Percentiles rank a stretch among this genome's conserved stretches.
Evolutionary conservation across 2,113 vertebrate species (phyloP).

Genomic region (Parotia lawesii): DNA sequence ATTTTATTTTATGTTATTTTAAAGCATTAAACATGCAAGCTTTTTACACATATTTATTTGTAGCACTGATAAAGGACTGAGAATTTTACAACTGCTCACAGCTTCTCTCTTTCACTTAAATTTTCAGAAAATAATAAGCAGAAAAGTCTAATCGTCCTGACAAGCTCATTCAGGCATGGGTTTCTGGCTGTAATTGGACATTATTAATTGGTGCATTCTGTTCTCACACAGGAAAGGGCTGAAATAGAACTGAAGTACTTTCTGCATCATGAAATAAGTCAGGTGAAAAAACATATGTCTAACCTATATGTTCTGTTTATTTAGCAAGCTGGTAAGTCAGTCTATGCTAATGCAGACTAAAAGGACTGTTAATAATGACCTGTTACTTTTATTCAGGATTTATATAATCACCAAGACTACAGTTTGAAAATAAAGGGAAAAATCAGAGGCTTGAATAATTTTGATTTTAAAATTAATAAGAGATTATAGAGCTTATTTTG

Average conservation of each 20-base stretch:
- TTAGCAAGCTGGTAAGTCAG: background rate
- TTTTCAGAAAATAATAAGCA: slow-evolving; percentile 46
- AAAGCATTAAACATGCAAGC: background rate
- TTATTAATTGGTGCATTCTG: slow-evolving; percentile 23
- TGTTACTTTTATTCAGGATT: background rate
- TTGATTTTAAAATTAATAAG: background rate
- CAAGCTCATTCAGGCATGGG: background rate
- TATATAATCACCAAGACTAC: background rate
- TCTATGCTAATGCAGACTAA: background rate
- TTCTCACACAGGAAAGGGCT: slow-evolving; percentile 1
- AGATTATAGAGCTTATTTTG: background rate
- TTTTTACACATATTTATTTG: background rate
- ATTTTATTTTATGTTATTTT: background rate
- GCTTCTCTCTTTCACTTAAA: slow-evolving; percentile 21
- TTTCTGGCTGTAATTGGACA: slow-evolving; percentile 20
- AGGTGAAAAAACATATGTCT: background rate
- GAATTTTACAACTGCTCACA: slow-evolving; percentile 1
- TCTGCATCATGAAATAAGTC: background rate
- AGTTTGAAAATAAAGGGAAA: background rate
- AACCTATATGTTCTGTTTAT: background rate
- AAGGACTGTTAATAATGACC: background rate
- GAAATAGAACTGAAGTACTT: background rate
- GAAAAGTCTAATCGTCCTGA: slow-evolving; percentile 21
- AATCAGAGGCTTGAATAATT: background rate
- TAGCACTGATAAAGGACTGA: background rate